Base-by-base conservation (phyloP, 2,113 vertebrate genomes). In the Nothobranchius kuhntae region DNA sequence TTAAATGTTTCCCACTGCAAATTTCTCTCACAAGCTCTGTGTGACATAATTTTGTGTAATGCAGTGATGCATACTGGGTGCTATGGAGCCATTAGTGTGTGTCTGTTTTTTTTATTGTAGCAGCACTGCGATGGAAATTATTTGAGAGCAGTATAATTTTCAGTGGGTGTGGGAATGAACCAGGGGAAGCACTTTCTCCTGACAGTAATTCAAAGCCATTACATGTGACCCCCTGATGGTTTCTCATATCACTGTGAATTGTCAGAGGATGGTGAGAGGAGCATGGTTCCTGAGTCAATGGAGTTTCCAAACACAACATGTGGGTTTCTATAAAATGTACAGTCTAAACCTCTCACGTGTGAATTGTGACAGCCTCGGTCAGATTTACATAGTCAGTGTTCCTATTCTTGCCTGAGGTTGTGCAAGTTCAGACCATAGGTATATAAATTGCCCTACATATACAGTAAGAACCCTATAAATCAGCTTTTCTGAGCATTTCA, bases 171-270 rank as follows among this genome's bases (percentile, higher is more conserved):
- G 64, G 35, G 47, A 79, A 59, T 57, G 65, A 59, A 61, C 12
- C 5, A 3, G 36, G 21, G 10, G 69, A 83, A 64, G 76, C 59
- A 48, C 63, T 74, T 79, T 64, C 63, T 76, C 74, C 50, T 36
- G 61, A 56, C 80, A 59, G 62, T 56, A 61, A 66, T 48, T 74
- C 59, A 66, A 68, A 71, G 50, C 65, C 63, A 78, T 81, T 77
- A 75, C 44, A 64, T 69, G 61, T 83, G 70, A 83, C 69, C 80
- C 21, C 71, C 72, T 72, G 69, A 53, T 64, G 54, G 65, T 82
- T 77, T 75, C 60, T 81, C 80, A 78, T 78, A 62, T 76, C 78
- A 65, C 71, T 58, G 78, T 69, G 64, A 77, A 77, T 59, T 12
- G 47, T 65, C 65, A 83, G 75, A 80, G 71, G 75, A 51, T 68